Evolutionary conservation across 2,888 invertebrate species (phyloP).

Genomic region (Pristionchus mayeri): DNA sequence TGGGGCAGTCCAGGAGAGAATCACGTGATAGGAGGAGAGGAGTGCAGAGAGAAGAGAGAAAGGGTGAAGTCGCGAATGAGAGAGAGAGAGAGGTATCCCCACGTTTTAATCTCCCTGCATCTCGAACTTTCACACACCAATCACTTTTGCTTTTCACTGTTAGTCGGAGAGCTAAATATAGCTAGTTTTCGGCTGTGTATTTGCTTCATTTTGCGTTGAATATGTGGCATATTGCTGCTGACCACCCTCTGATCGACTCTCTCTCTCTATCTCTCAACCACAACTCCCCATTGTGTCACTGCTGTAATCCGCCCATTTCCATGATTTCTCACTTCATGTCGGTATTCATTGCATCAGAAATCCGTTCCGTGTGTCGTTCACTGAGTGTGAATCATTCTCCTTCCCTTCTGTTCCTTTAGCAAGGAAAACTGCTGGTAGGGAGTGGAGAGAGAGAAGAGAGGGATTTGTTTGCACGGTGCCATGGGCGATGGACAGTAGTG

Average conservation of each 20-base stretch:
- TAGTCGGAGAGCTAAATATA: not conserved
- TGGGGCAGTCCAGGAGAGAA: conserved; percentile 1
- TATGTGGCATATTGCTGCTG: not conserved
- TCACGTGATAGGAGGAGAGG: conserved; percentile 32
- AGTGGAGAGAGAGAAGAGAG: not conserved
- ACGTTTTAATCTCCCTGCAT: not conserved
- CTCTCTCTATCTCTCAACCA: not conserved
- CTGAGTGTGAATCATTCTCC: not conserved
- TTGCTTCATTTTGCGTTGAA: not conserved
- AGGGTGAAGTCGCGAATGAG: conserved; percentile 17
- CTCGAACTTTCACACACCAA: conserved; percentile 16
- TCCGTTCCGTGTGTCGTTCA: not conserved
- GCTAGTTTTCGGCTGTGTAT: not conserved
- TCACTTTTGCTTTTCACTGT: not conserved
- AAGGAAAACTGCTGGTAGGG: not conserved
- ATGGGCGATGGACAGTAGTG: conserved; percentile 24
- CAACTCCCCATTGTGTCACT: not conserved
- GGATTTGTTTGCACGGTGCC: conserved; percentile 22
- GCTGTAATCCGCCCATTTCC: not conserved
- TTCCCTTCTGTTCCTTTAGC: not conserved
- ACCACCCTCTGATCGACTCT: not conserved
- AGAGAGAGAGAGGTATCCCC: conserved; percentile 2
- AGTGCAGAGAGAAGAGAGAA: conserved; percentile 1
- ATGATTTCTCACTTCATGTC: not conserved
- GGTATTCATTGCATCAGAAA: not conserved